Evolutionary conservation across 2,888 invertebrate species (phyloP), one percentile per base, ranked within the genome.

Genomic region (Pycnomerus fuliginosus): DNA sequence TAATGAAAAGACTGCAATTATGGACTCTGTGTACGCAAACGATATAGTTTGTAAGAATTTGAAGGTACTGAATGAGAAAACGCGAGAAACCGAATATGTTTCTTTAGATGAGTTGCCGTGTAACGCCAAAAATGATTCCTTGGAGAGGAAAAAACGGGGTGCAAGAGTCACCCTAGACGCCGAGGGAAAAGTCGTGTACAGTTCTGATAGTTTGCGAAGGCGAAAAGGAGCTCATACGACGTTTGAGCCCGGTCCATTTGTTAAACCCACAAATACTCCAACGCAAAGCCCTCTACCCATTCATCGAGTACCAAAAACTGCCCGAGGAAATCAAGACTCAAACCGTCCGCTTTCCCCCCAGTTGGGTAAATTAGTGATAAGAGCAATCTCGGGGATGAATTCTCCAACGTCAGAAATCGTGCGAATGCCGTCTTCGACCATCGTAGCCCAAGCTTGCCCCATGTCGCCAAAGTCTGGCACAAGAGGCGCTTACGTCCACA

Each of bases 211-310:
- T 64, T 73, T 91, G 51, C 85, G 83, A 65, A 77, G 89, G 58
- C 76, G 84, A 52, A 88, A 88, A 76, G 85, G 85, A 46, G 84
- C 87, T 10, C 87, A 90, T 64, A 87, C 89, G 22, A 90, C 90
- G 17, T 91, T 91, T 64, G 89, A 88, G 74, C 91, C 91, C 40
- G 91, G 91, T 55, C 90, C 89, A 27, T 87, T 86, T 68, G 87
- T 90, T 14, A 87, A 87, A 72, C 82, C 81, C 61, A 58, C 64
- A 1, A 46, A 55, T 1, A 72, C 72, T 7, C 74, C 76, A 2
- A 69, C 64, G 28, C 69, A 71, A 1, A 80, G 80, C 60, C 80
- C 78, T 31, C 65, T 76, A 23, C 66, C 76, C 3, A 48, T 50
- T 3, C 74, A 74, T 50, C 67, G 77, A 24, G 64, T 71, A 1